phyloP scores from a whole-genome alignment of 2,113 vertebrate genomes.

The Bufo gargarizans region DNA sequence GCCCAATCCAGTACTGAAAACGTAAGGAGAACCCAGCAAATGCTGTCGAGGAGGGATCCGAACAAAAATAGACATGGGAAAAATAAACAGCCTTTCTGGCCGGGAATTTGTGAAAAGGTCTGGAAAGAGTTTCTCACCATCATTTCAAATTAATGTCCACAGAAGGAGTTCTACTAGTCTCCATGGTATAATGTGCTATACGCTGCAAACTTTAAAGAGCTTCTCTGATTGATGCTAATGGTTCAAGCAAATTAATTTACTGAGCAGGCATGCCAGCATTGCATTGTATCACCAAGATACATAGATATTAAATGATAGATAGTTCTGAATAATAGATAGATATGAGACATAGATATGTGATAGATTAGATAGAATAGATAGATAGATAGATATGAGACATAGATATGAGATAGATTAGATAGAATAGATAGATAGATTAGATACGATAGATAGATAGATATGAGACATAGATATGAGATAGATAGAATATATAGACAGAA shows the following conservation, averaged over 20 bases:
- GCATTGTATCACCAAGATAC: neutral
- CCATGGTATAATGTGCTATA: slow-evolving; percentile 41
- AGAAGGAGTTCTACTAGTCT: slow-evolving; percentile 69
- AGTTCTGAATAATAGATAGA: neutral
- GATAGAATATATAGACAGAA: too few species aligned
- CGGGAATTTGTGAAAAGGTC: slow-evolving; percentile 87
- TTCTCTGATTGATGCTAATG: slow-evolving; percentile 13
- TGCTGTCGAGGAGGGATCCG: slow-evolving; percentile 83
- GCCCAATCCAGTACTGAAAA: neutral
- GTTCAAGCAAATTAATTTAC: slow-evolving; percentile 16
- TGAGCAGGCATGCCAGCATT: neutral
- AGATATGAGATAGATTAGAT: too few species aligned
- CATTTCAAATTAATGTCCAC: slow-evolving; percentile 72
- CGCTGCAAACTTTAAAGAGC: slow-evolving; percentile 15
- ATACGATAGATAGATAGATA: too few species aligned
- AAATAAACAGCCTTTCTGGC: slow-evolving; percentile 93
- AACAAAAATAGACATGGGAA: slow-evolving; percentile 97
- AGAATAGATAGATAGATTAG: too few species aligned
- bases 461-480: too few species aligned
- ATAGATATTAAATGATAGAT: neutral
- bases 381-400: neutral
- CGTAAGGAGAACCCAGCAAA: slow-evolving; percentile 77
- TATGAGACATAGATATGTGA: neutral
- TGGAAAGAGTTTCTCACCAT: slow-evolving; percentile 73
- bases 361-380: neutral